Base-by-base conservation (phyloP, 2,888 invertebrate genomes). In the Calephelis perditalis region DNA sequence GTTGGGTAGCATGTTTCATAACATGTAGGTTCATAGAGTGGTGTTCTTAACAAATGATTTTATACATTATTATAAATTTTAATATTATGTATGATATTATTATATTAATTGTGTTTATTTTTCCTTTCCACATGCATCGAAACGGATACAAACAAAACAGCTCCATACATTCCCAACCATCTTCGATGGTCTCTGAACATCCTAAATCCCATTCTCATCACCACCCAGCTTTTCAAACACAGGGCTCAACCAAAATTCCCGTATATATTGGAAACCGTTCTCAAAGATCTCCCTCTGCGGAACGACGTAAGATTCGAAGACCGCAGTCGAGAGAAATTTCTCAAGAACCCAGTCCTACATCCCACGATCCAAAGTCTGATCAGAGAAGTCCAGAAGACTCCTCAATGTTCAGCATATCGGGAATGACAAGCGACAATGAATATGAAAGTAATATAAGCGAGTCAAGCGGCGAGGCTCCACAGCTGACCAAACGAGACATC, bases 241-340 rank as follows among this genome's bases (percentile, higher is more conserved):
- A 92, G 81, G 93, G 93, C 67, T 94, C 94, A 78, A 94, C 95
- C 76, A 94, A 94, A 91, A 95, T 95, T 79, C 95, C 95, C 68
- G 92, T 95, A 65, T 94, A 93, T 84, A 92, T 94, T 73, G 94
- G 94, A 71, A 77, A 86, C 72, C 92, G 92, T 70, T 92, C 92
- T 68, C 92, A 92, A 75, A 88, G 92, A 75, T 88, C 92, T 66
- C 91, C 91, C 62, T 92, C 92, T 59, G 78, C 78, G 61, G 89
- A 88, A 67, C 76, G 83, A 70, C 78, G 76, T 65, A 84, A 83
- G 74, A 78, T 77, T 60, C 75, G 75, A 65, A 83, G 80, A 70
- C 80, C 83, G 49, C 81, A 77, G 60, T 87, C 88, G 59, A 75
- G 87, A 72, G 89, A 88, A 69, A 77, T 75, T 12, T 88, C 88